Base-by-base conservation (phyloP, 2,113 vertebrate species). In the Sceloporus tristichus region DNA sequence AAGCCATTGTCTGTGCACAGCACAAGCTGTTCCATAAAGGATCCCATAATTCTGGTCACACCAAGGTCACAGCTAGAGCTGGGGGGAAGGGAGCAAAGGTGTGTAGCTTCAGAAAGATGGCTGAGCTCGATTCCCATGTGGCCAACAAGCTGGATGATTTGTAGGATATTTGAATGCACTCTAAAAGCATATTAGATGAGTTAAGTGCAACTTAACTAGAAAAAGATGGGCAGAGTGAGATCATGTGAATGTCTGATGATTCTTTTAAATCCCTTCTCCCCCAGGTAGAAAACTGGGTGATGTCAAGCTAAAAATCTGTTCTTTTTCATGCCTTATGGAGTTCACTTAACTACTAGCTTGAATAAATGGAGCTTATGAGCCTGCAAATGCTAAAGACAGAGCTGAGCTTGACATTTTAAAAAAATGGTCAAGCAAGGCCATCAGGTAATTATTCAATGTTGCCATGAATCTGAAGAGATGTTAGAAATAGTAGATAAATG, bases 401-500 rank as follows among this genome's bases (percentile, higher is more conserved):
- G 14, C 70, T 86, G 68, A 79, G 65, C 65, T 38, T 86, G 76
- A 79, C 76, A 86, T 78, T 83, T 81, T 19, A 13, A 70, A 86
- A 83, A 79, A 79, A 70, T 86, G 42, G 84, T 42, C 29, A 13
- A 79, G 42, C 62, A 18, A 86, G 48, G 65, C 65, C 85, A 86
- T 86, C 40, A 70, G 75, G 42, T 79, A 66, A 48, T 85, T 86
- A 86, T 54, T 79, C 76, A 70, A 27, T 70, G 42, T 56, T 86
- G 42, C 65, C 29, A 79, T 53, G 77, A 70, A 79, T 79, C 66
- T 86, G 75, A 77, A 77, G 85, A 79, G 65, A 71, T 86, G 75
- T 85, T 85, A 78, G 74, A 53, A 70, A 79, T 70, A 79, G 42
- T 13, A 86, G 85, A 86, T 79, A 86, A 68, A 86, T 86, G 62